Conservation (phyloP, 2,113 vertebrate species). For the Heterochromis multidens region DNA sequence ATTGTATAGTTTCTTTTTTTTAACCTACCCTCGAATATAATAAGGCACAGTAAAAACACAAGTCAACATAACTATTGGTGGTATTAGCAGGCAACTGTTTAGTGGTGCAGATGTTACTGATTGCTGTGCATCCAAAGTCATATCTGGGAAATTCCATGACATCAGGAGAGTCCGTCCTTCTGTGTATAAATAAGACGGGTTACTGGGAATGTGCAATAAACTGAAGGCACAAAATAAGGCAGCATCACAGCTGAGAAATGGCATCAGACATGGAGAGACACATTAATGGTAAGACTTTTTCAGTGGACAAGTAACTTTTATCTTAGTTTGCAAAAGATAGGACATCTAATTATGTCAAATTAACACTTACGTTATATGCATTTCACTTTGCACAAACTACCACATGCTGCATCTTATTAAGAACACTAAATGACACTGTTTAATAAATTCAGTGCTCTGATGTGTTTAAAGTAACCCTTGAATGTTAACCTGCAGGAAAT, state of each 20-base stretch:
- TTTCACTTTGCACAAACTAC: background rate
- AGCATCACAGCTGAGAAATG: background rate
- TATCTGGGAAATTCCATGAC: conserved; percentile 31
- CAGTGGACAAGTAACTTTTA: background rate
- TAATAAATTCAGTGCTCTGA: background rate
- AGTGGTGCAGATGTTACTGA: background rate
- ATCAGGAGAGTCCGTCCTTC: conserved; percentile 12
- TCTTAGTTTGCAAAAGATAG: background rate
- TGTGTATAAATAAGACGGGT: background rate
- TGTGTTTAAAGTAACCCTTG: background rate
- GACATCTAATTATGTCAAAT: background rate
- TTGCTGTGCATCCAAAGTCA: background rate
- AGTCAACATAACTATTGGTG: background rate
- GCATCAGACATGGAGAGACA: background rate
- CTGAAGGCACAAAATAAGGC: background rate
- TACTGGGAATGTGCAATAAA: background rate
- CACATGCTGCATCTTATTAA: background rate
- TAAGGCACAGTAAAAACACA: background rate
- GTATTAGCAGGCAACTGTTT: background rate
- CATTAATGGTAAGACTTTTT: conserved; percentile 7
- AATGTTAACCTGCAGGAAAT: no score
- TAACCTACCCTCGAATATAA: background rate
- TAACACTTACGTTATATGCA: rapidly evolving
- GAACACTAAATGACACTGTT: rapidly evolving
- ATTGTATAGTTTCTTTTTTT: background rate